Evolutionary conservation across 2,888 invertebrate species (phyloP).

Genomic region (Drosophila kuntzei): DNA sequence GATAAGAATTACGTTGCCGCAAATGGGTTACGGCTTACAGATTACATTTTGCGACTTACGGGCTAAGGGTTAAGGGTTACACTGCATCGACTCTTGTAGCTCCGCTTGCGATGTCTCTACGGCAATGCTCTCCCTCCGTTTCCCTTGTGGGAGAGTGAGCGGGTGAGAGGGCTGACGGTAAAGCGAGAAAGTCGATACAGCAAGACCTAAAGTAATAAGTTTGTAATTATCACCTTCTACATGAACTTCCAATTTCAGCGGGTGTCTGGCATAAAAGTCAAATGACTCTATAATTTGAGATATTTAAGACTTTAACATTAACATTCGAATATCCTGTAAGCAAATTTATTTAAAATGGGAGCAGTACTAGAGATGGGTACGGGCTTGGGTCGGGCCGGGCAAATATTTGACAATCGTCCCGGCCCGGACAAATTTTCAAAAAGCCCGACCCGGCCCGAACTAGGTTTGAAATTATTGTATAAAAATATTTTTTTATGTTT

Average conservation of each 20-base stretch:
- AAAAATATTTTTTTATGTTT: too few species aligned
- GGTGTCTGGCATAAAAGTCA: constrained; percentile 14
- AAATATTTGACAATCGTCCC: too few species aligned
- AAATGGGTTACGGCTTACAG: constrained; percentile 26
- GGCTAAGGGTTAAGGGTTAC: not conserved
- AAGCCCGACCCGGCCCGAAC: too few species aligned
- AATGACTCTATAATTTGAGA: not conserved
- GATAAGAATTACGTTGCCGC: constrained; percentile 35
- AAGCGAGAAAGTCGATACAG: constrained; percentile 23
- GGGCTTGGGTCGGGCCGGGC: too few species aligned
- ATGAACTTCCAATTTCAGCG: constrained; percentile 35
- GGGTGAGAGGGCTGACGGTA: not conserved
- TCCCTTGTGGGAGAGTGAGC: too few species aligned
- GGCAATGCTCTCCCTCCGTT: not conserved
- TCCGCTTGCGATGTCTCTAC: not conserved
- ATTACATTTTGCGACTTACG: constrained; percentile 21
- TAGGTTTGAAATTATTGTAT: too few species aligned
- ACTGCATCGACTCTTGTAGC: not conserved
- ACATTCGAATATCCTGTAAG: not conserved
- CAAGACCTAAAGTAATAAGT: constrained; percentile 45
- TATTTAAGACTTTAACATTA: not conserved
- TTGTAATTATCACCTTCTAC: constrained; percentile 49
- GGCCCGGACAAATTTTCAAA: too few species aligned
- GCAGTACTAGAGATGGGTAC: too few species aligned
- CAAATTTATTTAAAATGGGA: too few species aligned